Evolutionary conservation across 1,140 invertebrate species (phyloP).

Genomic region (Oedothorax gibbosus): DNA sequence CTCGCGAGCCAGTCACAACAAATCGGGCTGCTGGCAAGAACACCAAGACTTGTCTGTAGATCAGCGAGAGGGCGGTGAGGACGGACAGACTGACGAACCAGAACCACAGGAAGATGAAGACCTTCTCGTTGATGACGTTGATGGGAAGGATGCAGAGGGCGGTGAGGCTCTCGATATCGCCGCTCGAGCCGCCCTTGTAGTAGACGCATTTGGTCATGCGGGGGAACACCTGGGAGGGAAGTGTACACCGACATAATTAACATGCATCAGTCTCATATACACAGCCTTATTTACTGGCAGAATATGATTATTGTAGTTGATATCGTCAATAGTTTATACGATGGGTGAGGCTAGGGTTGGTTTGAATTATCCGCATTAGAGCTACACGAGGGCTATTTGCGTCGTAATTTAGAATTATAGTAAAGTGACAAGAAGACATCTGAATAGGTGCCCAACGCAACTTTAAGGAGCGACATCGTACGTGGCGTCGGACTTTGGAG

Average conservation of each 20-base stretch:
- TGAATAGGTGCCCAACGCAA: too few species aligned
- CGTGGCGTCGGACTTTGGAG: too few species aligned
- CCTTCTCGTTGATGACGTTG: constrained; percentile 84
- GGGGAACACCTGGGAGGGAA: constrained; percentile 79
- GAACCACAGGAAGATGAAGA: constrained; percentile 81
- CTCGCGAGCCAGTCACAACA: constrained; percentile 57
- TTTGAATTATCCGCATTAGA: too few species aligned
- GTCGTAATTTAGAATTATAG: too few species aligned
- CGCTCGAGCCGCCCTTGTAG: constrained; percentile 85
- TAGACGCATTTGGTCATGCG: constrained; percentile 90
- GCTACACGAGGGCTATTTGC: too few species aligned
- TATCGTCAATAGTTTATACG: too few species aligned
- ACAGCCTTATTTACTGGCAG: too few species aligned
- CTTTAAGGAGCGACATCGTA: too few species aligned
- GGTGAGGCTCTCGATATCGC: constrained; percentile 73
- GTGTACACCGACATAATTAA: not conserved
- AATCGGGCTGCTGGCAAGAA: constrained; percentile 70
- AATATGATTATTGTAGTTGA: too few species aligned
- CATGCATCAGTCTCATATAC: too few species aligned
- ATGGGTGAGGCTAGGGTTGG: too few species aligned
- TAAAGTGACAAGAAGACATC: too few species aligned
- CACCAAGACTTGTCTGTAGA: constrained; percentile 83
- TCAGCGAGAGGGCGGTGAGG: constrained; percentile 78
- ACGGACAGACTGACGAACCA: constrained; percentile 68
- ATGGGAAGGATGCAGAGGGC: constrained; percentile 77